Conservation (phyloP, 2,888 invertebrate species). For the Cerastoderma edule region DNA sequence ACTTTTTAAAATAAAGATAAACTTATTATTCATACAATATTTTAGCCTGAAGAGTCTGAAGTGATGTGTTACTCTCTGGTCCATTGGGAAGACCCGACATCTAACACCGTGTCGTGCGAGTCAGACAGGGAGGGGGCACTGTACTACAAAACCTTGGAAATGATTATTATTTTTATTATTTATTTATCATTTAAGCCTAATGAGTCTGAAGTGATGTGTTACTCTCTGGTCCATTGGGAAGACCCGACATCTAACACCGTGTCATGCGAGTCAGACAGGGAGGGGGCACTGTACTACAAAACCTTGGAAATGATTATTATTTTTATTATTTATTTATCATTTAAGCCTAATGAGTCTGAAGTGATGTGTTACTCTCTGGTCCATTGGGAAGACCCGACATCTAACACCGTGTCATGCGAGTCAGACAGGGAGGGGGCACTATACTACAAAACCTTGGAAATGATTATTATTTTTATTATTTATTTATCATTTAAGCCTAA, state of each 20-base stretch:
- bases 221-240: slow-evolving; percentile 83
- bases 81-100: slow-evolving; percentile 82
- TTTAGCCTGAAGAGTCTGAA: slow-evolving; percentile 73
- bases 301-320: too few relatives aligned
- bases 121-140: slow-evolving; percentile 83
- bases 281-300: too few relatives aligned
- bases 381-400: slow-evolving; percentile 82
- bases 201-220: slow-evolving; percentile 76
- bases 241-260: slow-evolving; percentile 83
- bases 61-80: slow-evolving; percentile 81
- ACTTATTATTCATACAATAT: too few relatives aligned
- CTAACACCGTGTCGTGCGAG: slow-evolving; percentile 85
- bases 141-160: too few relatives aligned
- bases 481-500: slow-evolving; percentile 69
- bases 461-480: too few relatives aligned
- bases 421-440: slow-evolving; percentile 83
- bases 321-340: too few relatives aligned
- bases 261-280: slow-evolving; percentile 82
- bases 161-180: too few relatives aligned
- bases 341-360: slow-evolving; percentile 73
- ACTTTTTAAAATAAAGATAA: too few relatives aligned
- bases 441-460: too few relatives aligned
- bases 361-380: slow-evolving; percentile 81
- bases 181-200: slow-evolving; percentile 69
- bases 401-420: slow-evolving; percentile 85